Percentiles rank a stretch among this genome's conserved stretches.
phyloP scores from a whole-genome alignment of 2,113 vertebrate species.

The Antechinus stuartii region DNA sequence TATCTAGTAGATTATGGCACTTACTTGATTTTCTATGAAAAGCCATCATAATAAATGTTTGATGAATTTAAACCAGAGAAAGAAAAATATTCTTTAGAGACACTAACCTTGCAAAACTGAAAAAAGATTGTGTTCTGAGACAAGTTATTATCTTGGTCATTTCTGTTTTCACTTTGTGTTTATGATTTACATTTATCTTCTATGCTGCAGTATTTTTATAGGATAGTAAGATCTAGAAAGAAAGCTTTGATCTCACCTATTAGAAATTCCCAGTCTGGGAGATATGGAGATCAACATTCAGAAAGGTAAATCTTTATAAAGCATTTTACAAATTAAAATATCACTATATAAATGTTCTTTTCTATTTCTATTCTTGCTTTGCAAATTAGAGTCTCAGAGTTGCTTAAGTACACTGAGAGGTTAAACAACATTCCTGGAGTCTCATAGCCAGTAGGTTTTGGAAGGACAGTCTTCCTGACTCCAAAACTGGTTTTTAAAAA shows the following conservation, averaged over 20 bases:
- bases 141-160: too few relatives aligned
- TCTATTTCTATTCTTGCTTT: neutral
- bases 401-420: too few relatives aligned
- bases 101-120: neutral
- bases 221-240: neutral
- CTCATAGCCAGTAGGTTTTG: too few relatives aligned
- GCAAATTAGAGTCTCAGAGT: too few relatives aligned
- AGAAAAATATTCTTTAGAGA: neutral
- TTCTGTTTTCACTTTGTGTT: neutral
- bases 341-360: neutral
- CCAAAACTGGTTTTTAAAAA: too few relatives aligned
- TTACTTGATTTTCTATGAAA: slow-evolving; percentile 17
- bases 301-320: neutral
- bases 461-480: too few relatives aligned
- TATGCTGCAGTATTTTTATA: neutral
- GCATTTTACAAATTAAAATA: neutral
- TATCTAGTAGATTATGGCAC: neutral
- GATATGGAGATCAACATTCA: neutral
- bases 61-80: neutral
- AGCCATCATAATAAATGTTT: neutral
- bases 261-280: neutral
- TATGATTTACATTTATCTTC: neutral
- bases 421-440: too few relatives aligned
- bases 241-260: neutral
- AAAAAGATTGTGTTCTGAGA: neutral